A percentile compares a stretch with the other conserved stretches of the same genome.
phyloP scores from a whole-genome alignment of 1,140 invertebrate genomes.

The Notospermus geniculatus region DNA sequence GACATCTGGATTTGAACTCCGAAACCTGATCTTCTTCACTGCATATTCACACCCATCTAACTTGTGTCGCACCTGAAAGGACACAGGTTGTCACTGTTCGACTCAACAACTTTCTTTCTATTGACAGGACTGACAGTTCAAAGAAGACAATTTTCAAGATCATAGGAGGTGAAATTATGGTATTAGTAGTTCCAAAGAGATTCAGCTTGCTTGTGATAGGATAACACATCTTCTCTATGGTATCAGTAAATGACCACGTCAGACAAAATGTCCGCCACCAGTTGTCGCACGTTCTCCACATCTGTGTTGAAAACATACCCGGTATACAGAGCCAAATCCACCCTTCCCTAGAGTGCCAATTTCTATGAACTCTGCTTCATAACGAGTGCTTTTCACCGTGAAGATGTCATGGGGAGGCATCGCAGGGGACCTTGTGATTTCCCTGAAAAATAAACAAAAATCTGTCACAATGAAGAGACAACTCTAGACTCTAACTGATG shows the following conservation, averaged over 20 bases:
- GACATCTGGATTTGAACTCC: conserved; percentile 38
- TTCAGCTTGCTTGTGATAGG: too few species aligned
- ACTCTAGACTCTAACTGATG: too few species aligned
- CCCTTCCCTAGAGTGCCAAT: conserved; percentile 70
- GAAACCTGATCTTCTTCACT: conserved; percentile 71
- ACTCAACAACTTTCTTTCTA: too few species aligned
- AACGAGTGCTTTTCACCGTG: conserved; percentile 57
- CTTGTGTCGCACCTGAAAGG: conserved; percentile 63
- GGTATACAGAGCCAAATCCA: conserved; percentile 63
- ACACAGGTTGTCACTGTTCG: conserved; percentile 12
- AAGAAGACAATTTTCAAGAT: neutral
- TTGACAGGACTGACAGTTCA: neutral
- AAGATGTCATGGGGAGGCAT: conserved; percentile 24
- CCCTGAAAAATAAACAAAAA: too few species aligned
- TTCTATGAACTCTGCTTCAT: conserved; percentile 74
- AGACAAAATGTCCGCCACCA: too few species aligned
- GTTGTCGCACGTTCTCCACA: neutral
- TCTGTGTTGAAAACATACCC: conserved; percentile 29
- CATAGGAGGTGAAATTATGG: too few species aligned
- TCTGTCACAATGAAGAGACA: too few species aligned
- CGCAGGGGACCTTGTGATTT: neutral
- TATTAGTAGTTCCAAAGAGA: too few species aligned
- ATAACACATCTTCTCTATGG: too few species aligned
- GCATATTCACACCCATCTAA: conserved; percentile 76
- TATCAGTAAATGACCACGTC: too few species aligned